Evolutionary conservation across 2,797 vertebrate species (phyloP).

Genomic region (Syncerus caffer): DNA sequence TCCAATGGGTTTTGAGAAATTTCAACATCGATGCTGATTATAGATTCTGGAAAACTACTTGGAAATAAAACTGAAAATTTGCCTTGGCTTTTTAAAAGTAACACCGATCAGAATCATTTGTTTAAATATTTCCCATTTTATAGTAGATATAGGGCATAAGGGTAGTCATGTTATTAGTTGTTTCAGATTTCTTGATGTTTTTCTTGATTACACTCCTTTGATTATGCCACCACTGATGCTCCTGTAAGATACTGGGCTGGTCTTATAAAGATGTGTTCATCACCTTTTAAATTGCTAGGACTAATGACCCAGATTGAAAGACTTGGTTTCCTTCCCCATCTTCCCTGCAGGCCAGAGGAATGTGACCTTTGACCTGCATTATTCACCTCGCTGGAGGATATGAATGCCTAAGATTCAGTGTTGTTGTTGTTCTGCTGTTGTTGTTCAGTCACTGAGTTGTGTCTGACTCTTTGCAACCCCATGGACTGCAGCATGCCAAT

Average conservation of each 20-base stretch:
- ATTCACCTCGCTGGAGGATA: neutral
- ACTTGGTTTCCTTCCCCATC: neutral
- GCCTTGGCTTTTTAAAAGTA: neutral
- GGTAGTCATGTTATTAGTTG: neutral
- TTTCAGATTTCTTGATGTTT: neutral
- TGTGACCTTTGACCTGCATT: neutral
- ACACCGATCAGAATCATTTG: neutral
- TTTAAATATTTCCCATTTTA: neutral
- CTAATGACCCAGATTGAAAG: neutral
- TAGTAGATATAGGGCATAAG: neutral
- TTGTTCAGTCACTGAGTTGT: neutral
- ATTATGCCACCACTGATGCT: neutral
- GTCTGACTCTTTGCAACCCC: neutral
- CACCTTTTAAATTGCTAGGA: neutral
- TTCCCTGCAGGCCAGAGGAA: neutral
- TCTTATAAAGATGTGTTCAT: neutral
- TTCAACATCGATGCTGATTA: neutral
- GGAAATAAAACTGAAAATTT: neutral
- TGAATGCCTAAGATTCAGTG: neutral
- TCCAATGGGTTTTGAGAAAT: neutral
- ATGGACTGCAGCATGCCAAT: neutral
- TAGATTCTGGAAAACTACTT: neutral
- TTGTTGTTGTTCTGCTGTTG: neutral
- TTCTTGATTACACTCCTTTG: neutral
- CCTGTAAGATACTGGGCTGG: neutral